Conservation (phyloP, 2,113 vertebrate genomes). For the Speoplatyrhinus poulsoni region DNA sequence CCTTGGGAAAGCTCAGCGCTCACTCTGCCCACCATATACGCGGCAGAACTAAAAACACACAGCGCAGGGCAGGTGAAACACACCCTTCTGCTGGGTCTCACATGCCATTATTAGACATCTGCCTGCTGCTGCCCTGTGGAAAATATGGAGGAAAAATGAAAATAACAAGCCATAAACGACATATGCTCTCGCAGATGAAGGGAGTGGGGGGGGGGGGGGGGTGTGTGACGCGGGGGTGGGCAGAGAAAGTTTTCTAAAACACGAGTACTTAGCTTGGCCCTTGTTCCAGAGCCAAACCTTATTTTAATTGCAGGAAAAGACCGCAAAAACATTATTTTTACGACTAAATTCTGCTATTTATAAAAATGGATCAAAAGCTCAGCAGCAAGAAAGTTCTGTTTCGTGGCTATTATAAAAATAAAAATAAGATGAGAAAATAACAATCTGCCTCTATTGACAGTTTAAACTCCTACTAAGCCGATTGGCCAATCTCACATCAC, state of each 20-base stretch:
- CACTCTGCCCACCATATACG: slow-evolving; percentile 38
- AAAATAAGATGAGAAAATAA: slow-evolving; percentile 36
- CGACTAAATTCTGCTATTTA: slow-evolving; percentile 74
- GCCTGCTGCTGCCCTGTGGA: slow-evolving; percentile 33
- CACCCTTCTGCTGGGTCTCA: slow-evolving; percentile 29
- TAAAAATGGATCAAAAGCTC: slow-evolving; percentile 69
- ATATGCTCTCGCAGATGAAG: slow-evolving; percentile 57
- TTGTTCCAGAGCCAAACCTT: slow-evolving; percentile 70
- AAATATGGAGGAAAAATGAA: slow-evolving; percentile 51
- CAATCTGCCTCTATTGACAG: slow-evolving; percentile 55
- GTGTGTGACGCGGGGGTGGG: slow-evolving; percentile 39
- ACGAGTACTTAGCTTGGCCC: slow-evolving; percentile 55
- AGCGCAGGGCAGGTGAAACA: slow-evolving; percentile 65
- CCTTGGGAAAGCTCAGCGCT: slow-evolving; percentile 46
- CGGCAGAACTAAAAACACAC: slow-evolving; percentile 34
- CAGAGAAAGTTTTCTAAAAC: slow-evolving; percentile 42
- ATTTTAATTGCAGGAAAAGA: slow-evolving; percentile 73
- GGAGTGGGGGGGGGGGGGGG: slow-evolving; percentile 11
- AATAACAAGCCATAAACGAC: slow-evolving; percentile 72
- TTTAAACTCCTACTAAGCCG: slow-evolving; percentile 60
- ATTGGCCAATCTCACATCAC: slow-evolving; percentile 54
- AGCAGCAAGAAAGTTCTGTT: slow-evolving; percentile 56
- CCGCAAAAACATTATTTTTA: slow-evolving; percentile 74
- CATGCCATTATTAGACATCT: slow-evolving; percentile 54
- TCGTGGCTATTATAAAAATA: slow-evolving; percentile 58